Evolutionary conservation across 2,797 vertebrate species (phyloP).

Genomic region (Diceros bicornis): DNA sequence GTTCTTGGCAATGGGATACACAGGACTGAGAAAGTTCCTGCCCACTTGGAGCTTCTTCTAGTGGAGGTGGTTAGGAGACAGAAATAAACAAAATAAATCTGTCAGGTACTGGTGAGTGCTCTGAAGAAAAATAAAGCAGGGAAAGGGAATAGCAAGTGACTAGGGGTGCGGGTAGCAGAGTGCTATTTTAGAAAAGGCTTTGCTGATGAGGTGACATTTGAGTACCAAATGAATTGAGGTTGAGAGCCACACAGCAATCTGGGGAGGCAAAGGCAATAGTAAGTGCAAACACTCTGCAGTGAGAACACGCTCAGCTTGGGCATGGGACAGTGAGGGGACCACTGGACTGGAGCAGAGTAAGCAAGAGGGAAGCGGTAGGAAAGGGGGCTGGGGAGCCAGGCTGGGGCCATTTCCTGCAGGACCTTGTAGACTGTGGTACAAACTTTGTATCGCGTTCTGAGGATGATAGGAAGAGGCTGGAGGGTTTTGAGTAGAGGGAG

Average conservation of each 20-base stretch:
- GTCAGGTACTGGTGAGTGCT: neutral
- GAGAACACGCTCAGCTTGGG: neutral
- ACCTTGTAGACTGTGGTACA: neutral
- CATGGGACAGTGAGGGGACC: neutral
- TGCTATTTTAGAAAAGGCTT: constrained; percentile 36
- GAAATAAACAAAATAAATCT: constrained; percentile 14
- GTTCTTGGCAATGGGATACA: neutral
- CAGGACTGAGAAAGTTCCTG: neutral
- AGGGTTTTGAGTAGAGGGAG: neutral
- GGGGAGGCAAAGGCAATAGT: neutral
- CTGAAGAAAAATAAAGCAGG: neutral
- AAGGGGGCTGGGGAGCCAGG: neutral
- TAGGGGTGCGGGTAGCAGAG: neutral
- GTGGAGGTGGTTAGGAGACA: neutral
- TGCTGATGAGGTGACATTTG: constrained; percentile 18
- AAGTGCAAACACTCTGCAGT: neutral
- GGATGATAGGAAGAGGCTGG: neutral
- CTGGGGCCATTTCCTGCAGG: neutral
- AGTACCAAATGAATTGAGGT: neutral
- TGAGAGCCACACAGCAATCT: neutral
- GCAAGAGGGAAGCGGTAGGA: neutral
- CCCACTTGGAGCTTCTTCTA: neutral
- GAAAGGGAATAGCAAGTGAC: neutral
- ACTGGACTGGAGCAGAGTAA: neutral
- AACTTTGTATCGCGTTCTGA: neutral